Evolutionary conservation across 1,140 invertebrate genomes (phyloP).

Genomic region (Tetramorium simillimum): DNA sequence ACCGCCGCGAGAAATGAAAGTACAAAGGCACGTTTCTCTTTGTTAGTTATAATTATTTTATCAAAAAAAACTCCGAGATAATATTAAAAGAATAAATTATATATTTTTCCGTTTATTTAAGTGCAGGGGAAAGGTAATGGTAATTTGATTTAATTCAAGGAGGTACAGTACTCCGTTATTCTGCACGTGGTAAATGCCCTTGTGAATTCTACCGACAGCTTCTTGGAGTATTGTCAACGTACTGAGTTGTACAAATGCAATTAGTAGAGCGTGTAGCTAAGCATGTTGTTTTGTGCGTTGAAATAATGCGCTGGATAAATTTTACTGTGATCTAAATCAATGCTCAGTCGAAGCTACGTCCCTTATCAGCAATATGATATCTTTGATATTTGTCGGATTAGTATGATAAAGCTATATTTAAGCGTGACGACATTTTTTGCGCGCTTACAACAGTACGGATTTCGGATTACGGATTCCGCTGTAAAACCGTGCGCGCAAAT

Average conservation of each 20-base stretch:
- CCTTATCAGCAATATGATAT: constrained; percentile 23
- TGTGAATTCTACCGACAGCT: background rate
- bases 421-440: background rate
- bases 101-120: background rate
- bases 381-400: background rate
- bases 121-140: background rate
- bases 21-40: background rate
- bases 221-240: background rate
- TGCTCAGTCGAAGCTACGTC: background rate
- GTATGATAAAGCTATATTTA: background rate
- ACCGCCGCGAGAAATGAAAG: background rate
- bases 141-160: background rate
- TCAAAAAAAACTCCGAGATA: background rate
- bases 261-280: background rate
- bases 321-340: background rate
- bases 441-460: background rate
- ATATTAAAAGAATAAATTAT: background rate
- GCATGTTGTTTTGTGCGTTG: background rate
- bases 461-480: background rate
- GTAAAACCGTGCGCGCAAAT: background rate
- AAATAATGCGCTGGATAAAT: background rate
- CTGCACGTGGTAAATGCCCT: background rate
- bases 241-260: background rate
- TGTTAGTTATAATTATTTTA: background rate
- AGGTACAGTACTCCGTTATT: background rate